Conservation (phyloP, 2,113 vertebrate genomes). For the Pseudopodoces humilis region DNA sequence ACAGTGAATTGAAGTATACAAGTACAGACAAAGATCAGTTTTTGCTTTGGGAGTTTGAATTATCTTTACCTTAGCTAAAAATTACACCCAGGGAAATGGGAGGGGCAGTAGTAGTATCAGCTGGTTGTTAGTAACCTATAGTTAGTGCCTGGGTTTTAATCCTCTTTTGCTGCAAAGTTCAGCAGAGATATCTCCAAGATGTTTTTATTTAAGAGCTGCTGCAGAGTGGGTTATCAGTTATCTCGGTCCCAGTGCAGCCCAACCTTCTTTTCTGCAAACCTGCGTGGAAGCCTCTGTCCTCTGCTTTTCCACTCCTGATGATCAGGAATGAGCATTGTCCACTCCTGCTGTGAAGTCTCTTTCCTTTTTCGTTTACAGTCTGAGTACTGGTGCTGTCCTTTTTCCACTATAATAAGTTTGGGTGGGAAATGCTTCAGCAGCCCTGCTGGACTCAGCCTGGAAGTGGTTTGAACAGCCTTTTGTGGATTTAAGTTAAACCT, state of each 20-base stretch:
- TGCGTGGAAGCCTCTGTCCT: neutral
- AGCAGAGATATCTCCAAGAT: neutral
- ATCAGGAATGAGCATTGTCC: neutral
- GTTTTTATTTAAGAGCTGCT: neutral
- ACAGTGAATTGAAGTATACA: neutral
- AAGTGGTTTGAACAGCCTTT: neutral
- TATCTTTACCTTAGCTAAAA: neutral
- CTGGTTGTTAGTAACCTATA: neutral
- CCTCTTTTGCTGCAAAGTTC: neutral
- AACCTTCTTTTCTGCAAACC: neutral
- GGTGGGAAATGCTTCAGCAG: neutral
- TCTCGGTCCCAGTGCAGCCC: neutral
- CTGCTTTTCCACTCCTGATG: neutral
- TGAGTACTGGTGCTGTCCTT: neutral
- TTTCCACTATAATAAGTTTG: neutral
- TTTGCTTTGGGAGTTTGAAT: neutral
- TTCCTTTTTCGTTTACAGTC: neutral
- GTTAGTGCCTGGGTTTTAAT: neutral
- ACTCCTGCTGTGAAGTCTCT: neutral
- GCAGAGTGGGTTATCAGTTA: neutral
- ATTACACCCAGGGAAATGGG: neutral
- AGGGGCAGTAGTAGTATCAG: neutral
- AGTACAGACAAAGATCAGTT: neutral
- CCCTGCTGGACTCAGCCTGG: neutral
- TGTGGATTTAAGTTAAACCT: neutral